Base-by-base conservation (phyloP, 2,888 invertebrate species). In the Nymphalis polychloros region DNA sequence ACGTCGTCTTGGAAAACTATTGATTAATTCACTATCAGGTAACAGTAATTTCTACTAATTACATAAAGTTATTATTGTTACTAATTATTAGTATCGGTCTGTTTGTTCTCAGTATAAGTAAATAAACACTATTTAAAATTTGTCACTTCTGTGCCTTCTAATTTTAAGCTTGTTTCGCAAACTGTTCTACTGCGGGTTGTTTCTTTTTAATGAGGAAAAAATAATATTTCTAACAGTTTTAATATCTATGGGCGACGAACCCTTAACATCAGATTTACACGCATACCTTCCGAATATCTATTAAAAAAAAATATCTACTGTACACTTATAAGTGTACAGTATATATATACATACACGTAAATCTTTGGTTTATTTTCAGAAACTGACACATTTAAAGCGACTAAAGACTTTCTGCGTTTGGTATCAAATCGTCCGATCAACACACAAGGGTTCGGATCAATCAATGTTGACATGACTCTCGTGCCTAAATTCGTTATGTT, bases 381-480 rank as follows among this genome's bases (percentile, higher is more conserved):
- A 69, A 72, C 78, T 0, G 68, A 73, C 4, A 72, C 76, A 20
- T 79, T 79, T 68, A 81, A 78, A 46, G 74, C 79, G 3, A 76
- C 80, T 0, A 81, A 76, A 8, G 80, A 82, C 52, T 73, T 87
- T 0, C 73, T 88, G 0, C 80, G 83, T 0, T 73, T 81, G 59
- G 78, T 84, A 62, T 72, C 76, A 31, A 77, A 78, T 1, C 76
- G 78, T 5, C 79, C 80, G 0, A 70, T 87, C n/a, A 71, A 71
- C 17, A 75, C 78, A 10, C 73, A 74, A 41, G 78, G 82, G 0
- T 81, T 79, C 23, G 85, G 84, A 1, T 74, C 76, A 2, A 64
- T 83, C 8, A 53, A 70, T 17, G 75, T 88, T 17, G 75, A 86
- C 62, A 87, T 88, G 86, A 75, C 79, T 0, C 71, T 87, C 48